Evolutionary conservation across 2,888 invertebrate species (phyloP).

Genomic region (Euzetes globulus): DNA sequence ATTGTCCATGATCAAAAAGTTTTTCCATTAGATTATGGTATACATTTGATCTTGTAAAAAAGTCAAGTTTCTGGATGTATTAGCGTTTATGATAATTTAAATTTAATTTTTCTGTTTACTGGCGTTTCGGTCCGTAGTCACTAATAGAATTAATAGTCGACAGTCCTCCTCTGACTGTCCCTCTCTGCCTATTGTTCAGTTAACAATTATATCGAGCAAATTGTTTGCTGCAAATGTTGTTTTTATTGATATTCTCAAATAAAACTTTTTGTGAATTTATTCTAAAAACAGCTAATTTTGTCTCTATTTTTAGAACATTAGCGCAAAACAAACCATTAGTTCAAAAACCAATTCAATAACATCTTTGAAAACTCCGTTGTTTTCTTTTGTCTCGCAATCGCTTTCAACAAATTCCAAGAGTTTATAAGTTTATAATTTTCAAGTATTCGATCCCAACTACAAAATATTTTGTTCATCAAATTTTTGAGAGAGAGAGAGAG

Average conservation of each 20-base stretch:
- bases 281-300: no score
- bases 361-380: no score
- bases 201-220: not conserved
- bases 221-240: not conserved
- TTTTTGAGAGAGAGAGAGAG: not conserved
- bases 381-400: not conserved
- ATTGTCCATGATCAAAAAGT: no score
- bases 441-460: not conserved
- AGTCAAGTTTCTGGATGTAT: not conserved
- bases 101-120: not conserved
- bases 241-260: no score
- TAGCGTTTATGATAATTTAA: not conserved
- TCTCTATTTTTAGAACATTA: no score
- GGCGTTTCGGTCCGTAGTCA: conserved; percentile 10
- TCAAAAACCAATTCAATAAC: no score
- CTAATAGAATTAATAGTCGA: not conserved
- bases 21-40: no score
- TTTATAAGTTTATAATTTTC: not conserved
- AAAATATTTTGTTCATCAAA: not conserved
- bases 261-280: no score
- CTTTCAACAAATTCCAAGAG: not conserved
- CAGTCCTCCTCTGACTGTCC: not conserved
- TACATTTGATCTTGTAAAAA: no score
- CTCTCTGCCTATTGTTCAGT: not conserved
- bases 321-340: no score